Percentiles rank a stretch among this genome's conserved stretches.
Conservation (phyloP, 2,888 invertebrate genomes). For the Miltochrista miniata region DNA sequence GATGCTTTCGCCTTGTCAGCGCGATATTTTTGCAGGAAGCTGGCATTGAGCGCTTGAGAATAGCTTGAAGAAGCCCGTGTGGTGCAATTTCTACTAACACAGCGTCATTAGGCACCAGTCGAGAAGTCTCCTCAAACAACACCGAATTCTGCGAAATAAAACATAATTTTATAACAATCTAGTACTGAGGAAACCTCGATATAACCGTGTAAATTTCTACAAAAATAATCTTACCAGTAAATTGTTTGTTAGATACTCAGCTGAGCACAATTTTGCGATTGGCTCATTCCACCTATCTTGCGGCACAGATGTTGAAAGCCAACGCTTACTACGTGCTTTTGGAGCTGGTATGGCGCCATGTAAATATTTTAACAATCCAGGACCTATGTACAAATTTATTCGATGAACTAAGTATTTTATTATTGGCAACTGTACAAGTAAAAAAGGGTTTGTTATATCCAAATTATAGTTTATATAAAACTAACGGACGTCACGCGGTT, state of each 20-base stretch:
- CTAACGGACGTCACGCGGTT: too few relatives aligned
- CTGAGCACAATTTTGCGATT: constrained; percentile 58
- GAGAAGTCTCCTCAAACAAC: constrained; percentile 17
- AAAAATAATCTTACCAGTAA: constrained; percentile 74
- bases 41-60: constrained; percentile 87
- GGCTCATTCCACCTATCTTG: constrained; percentile 45
- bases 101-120: constrained; percentile 85
- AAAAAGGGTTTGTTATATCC: too few relatives aligned
- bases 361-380: constrained; percentile 79
- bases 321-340: constrained; percentile 86
- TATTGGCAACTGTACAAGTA: too few relatives aligned
- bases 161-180: too few relatives aligned
- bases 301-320: constrained; percentile 94
- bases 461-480: too few relatives aligned
- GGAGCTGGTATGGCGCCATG: constrained; percentile 85
- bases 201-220: too few relatives aligned
- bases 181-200: too few relatives aligned
- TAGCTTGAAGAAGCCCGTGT: constrained; percentile 92
- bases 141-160: constrained; percentile 10
- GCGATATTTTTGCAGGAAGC: constrained; percentile 85
- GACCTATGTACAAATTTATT: background rate
- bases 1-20: constrained; percentile 86
- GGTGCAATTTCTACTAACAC: constrained; percentile 93
- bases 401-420: too few relatives aligned
- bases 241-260: constrained; percentile 93